Percentiles rank a stretch among this genome's conserved stretches.
phyloP scores from a whole-genome alignment of 2,888 invertebrate genomes.

The Coenonympha glycerion region DNA sequence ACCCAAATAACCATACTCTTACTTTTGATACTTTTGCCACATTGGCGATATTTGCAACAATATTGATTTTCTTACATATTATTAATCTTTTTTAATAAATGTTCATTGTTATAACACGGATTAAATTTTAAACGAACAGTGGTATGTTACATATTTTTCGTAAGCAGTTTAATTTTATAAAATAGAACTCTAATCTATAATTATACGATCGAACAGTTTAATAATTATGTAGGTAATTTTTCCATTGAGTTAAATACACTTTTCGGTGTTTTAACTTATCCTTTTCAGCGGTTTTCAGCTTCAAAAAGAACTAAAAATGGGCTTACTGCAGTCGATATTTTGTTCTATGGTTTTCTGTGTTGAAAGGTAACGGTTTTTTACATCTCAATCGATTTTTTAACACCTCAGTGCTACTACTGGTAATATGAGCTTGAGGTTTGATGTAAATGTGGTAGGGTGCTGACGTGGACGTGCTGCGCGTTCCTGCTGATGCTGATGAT shows the following conservation, averaged over 20 bases:
- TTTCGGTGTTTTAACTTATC: neutral
- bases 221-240: too few relatives aligned
- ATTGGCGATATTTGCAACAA: slow-evolving; percentile 1
- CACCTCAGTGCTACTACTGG: too few relatives aligned
- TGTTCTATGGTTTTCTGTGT: slow-evolving; percentile 60
- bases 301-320: slow-evolving; percentile 40
- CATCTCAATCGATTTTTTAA: too few relatives aligned
- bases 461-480: slow-evolving; percentile 65
- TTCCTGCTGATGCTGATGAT: slow-evolving; percentile 57
- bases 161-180: neutral
- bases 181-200: too few relatives aligned
- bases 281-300: neutral
- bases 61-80: neutral
- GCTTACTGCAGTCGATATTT: slow-evolving; percentile 56
- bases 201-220: too few relatives aligned
- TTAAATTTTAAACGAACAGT: neutral
- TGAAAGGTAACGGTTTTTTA: slow-evolving; percentile 53
- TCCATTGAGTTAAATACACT: too few relatives aligned
- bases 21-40: too few relatives aligned
- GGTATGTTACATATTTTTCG: neutral
- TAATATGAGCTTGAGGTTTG: neutral
- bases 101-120: neutral
- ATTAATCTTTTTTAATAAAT: neutral
- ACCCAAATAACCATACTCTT: too few relatives aligned
- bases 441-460: slow-evolving; percentile 43